Evolutionary conservation across 2,888 invertebrate genomes (phyloP).

Genomic region (Coecobrya sp.): DNA sequence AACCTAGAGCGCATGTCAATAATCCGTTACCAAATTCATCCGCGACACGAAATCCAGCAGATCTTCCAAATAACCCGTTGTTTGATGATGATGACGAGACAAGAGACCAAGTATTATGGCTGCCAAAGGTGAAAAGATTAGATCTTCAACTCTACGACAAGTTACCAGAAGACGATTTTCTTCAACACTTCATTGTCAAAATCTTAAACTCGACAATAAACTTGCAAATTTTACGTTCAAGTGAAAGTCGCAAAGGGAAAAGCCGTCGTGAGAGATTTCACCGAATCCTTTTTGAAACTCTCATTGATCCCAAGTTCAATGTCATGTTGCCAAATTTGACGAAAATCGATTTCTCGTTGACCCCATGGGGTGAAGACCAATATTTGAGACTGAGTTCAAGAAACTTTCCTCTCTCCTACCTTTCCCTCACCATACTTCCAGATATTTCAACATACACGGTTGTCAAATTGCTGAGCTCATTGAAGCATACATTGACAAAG

Average conservation of each 20-base stretch:
- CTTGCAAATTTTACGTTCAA: slow-evolving; percentile 75
- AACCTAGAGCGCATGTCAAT: not conserved
- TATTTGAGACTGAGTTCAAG: slow-evolving; percentile 68
- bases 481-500: slow-evolving; percentile 75
- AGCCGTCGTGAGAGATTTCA: slow-evolving; percentile 77
- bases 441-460: slow-evolving; percentile 76
- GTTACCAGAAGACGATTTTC: slow-evolving; percentile 72
- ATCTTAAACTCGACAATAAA: slow-evolving; percentile 70
- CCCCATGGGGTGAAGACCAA: slow-evolving; percentile 80
- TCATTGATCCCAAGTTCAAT: slow-evolving; percentile 76
- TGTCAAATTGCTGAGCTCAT: slow-evolving; percentile 68
- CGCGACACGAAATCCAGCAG: not conserved
- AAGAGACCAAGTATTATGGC: slow-evolving; percentile 63
- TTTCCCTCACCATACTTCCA: slow-evolving; percentile 77
- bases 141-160: slow-evolving; percentile 81
- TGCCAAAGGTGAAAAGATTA: slow-evolving; percentile 79
- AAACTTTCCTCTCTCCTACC: slow-evolving; percentile 74
- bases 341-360: slow-evolving; percentile 75
- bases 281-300: slow-evolving; percentile 76
- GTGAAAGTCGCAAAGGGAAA: slow-evolving; percentile 79
- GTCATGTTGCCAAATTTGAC: slow-evolving; percentile 71
- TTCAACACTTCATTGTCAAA: slow-evolving; percentile 77
- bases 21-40: not conserved
- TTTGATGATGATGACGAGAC: slow-evolving; percentile 43
- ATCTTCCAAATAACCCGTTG: not conserved